phyloP scores from a whole-genome alignment of 2,888 invertebrate genomes.

The Lasioglossum leucozonium region DNA sequence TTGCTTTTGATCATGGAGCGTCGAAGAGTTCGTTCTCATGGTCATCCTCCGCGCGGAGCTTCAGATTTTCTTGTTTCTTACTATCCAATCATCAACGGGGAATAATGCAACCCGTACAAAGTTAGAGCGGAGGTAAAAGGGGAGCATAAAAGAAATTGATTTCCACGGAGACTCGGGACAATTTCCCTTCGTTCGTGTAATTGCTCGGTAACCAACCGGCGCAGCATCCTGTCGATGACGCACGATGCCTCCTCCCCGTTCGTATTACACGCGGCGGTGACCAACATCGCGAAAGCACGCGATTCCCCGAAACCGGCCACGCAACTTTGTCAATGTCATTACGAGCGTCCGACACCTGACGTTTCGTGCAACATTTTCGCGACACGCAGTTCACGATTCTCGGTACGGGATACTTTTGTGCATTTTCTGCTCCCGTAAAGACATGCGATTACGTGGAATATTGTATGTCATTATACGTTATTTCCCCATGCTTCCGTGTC shows the following conservation, averaged over 20 bases:
- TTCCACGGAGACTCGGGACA: neutral
- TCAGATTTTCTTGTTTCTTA: neutral
- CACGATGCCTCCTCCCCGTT: neutral
- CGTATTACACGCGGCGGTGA: neutral
- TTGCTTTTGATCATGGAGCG: too few relatives aligned
- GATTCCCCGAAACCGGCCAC: constrained; percentile 14
- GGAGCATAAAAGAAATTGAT: constrained; percentile 4
- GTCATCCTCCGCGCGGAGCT: neutral
- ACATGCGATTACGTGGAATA: constrained; percentile 5
- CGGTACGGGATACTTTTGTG: neutral
- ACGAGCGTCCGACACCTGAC: neutral
- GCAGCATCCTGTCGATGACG: neutral
- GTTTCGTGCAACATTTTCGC: constrained; percentile 21
- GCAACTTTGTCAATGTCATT: neutral
- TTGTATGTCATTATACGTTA: constrained; percentile 4
- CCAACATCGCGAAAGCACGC: neutral
- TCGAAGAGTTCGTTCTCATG: neutral
- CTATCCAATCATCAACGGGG: neutral
- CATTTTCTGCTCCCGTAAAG: constrained; percentile 6
- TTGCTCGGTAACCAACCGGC: neutral
- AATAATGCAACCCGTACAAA: constrained; percentile 10
- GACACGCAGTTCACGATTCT: constrained; percentile 23
- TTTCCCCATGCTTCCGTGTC: neutral
- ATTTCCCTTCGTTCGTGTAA: neutral
- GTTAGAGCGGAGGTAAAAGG: neutral